These are phyloP conservation scores for Poeciliopsis infans DNA, from an alignment of 2,797 vertebrate genomes.

Conservation along the genomic window DNA sequence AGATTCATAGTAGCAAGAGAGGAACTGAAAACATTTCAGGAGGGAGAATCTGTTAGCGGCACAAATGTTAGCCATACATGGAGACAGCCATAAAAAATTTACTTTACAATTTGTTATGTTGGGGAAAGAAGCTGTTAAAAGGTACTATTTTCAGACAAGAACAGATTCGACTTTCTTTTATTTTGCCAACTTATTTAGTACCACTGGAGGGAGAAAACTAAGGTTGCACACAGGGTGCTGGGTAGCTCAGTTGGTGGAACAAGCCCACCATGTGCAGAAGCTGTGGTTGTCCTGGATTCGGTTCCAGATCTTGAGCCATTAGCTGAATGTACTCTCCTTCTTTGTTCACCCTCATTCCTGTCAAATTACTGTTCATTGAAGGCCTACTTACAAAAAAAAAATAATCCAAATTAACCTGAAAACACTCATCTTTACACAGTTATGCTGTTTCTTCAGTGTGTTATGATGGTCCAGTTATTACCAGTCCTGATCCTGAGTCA, in stretches of 20 bases:
- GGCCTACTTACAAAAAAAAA: no score
- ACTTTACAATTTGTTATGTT: not conserved
- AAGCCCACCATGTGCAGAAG: no score
- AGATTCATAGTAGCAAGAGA: not conserved
- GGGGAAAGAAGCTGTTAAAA: not conserved
- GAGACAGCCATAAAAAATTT: not conserved
- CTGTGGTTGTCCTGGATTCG: no score
- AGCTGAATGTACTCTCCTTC: no score
- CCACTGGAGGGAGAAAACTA: not conserved
- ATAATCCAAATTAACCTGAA: not conserved
- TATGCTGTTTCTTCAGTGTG: not conserved
- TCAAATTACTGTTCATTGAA: no score
- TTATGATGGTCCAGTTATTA: not conserved
- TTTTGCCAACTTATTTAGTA: not conserved
- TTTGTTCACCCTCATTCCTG: no score
- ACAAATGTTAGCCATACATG: not conserved
- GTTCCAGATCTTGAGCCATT: no score
- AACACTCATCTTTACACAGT: not conserved
- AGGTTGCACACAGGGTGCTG: not conserved
- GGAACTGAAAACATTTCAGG: not conserved
- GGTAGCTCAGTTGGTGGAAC: no score
- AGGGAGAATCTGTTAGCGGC: not conserved
- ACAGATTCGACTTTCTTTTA: not conserved
- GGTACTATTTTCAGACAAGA: not conserved
- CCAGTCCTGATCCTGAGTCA: not conserved